Percentiles rank a stretch among this genome's conserved stretches.
phyloP scores from a whole-genome alignment of 2,113 vertebrate genomes.

The Lycaon pictus region DNA sequence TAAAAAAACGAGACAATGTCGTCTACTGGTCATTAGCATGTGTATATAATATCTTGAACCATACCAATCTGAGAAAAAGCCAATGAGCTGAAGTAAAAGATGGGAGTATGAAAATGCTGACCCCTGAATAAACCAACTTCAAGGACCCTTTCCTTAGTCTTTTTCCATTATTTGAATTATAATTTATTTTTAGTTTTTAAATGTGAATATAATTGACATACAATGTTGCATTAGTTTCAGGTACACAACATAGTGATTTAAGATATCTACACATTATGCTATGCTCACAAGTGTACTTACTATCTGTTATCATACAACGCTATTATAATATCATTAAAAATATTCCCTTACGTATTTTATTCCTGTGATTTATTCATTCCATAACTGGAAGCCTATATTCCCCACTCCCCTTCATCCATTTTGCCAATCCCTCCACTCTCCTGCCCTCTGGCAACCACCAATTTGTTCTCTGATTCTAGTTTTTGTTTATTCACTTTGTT shows the following conservation, averaged over 20 bases:
- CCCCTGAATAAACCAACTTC: neutral
- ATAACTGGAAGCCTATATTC: neutral
- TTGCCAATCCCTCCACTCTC: neutral
- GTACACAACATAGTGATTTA: neutral
- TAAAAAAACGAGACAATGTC: neutral
- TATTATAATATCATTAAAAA: neutral
- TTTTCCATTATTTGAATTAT: neutral
- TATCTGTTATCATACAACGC: neutral
- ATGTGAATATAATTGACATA: neutral
- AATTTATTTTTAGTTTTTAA: neutral
- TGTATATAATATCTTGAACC: neutral
- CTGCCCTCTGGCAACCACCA: neutral
- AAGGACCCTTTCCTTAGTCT: neutral
- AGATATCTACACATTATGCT: neutral
- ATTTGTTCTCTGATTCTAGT: neutral
- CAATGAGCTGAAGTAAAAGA: neutral
- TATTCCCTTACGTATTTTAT: neutral
- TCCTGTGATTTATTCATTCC: neutral
- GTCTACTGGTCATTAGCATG: neutral
- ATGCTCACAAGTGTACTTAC: neutral
- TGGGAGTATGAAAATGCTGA: neutral
- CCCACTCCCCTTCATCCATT: neutral
- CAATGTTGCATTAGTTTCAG: neutral
- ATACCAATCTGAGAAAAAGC: neutral
- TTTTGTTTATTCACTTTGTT: neutral